Conservation (phyloP, 2,888 invertebrate species). For the Tiliacea citrago region DNA sequence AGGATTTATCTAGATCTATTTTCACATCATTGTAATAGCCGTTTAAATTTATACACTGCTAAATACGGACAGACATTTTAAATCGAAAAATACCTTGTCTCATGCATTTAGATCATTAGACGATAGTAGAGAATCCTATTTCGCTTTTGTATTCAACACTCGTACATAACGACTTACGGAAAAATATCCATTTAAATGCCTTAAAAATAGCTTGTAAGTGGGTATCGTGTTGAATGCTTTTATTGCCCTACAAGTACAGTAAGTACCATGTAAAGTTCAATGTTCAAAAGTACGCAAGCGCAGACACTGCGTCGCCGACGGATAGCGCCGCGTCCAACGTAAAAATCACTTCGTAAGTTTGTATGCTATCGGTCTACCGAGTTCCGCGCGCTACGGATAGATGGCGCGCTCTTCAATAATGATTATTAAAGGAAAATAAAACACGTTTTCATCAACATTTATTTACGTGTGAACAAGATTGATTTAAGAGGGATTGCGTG, state of each 20-base stretch:
- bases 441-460: constrained; percentile 19
- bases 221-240: constrained; percentile 37
- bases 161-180: constrained; percentile 28
- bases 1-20: constrained; percentile 60
- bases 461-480: constrained; percentile 50
- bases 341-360: constrained; percentile 65
- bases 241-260: constrained; percentile 39
- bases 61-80: constrained; percentile 36
- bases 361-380: constrained; percentile 67
- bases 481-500: constrained; percentile 61
- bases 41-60: constrained; percentile 51
- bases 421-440: not conserved
- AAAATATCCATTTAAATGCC: constrained; percentile 28
- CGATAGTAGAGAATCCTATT: constrained; percentile 27
- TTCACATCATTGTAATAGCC: constrained; percentile 57
- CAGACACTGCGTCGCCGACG: constrained; percentile 65
- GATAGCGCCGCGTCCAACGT: constrained; percentile 58
- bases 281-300: constrained; percentile 41
- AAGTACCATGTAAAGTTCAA: constrained; percentile 39
- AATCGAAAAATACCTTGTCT: constrained; percentile 44
- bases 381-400: constrained; percentile 78
- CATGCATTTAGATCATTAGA: constrained; percentile 37
- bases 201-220: constrained; percentile 41
- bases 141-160: constrained; percentile 36
- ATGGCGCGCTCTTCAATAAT: constrained; percentile 77